Evolutionary conservation across 2,113 vertebrate species (phyloP).

Genomic region (Emydocephalus ijimae): DNA sequence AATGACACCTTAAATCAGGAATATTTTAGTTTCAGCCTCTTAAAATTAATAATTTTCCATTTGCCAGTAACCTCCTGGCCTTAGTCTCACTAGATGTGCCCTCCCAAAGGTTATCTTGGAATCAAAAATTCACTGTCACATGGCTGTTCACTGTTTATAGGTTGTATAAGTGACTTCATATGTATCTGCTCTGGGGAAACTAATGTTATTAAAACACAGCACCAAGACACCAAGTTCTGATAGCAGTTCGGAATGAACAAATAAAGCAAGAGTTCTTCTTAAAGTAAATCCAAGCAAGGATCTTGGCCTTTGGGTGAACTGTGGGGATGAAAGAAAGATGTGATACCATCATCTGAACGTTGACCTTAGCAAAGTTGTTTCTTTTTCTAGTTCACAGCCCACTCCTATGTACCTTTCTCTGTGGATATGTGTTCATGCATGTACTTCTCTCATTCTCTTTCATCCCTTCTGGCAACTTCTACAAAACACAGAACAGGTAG

Average conservation of each 20-base stretch:
- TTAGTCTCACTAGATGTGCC: constrained; percentile 52
- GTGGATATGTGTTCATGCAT: background rate
- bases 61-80: constrained; percentile 49
- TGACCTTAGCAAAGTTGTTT: constrained; percentile 72
- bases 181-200: constrained; percentile 73
- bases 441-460: constrained; percentile 27
- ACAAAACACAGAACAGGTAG: constrained; percentile 62
- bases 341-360: constrained; percentile 72
- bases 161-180: constrained; percentile 70
- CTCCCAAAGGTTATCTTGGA: constrained; percentile 65
- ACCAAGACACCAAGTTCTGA: constrained; percentile 70
- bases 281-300: constrained; percentile 67
- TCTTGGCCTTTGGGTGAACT: constrained; percentile 69
- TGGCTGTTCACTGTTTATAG: constrained; percentile 75
- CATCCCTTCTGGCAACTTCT: constrained; percentile 51
- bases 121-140: constrained; percentile 69
- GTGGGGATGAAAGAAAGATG: constrained; percentile 69
- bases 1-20: constrained; percentile 37
- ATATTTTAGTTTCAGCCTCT: constrained; percentile 11
- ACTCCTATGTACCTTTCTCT: constrained; percentile 45
- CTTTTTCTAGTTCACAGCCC: constrained; percentile 61
- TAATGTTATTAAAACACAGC: constrained; percentile 74
- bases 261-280: constrained; percentile 73
- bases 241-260: constrained; percentile 73
- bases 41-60: constrained; percentile 37